These are phyloP conservation scores for Acrocephalus scirpaceus DNA, from an alignment of 2,797 vertebrate genomes.

Conservation along the genomic window DNA sequence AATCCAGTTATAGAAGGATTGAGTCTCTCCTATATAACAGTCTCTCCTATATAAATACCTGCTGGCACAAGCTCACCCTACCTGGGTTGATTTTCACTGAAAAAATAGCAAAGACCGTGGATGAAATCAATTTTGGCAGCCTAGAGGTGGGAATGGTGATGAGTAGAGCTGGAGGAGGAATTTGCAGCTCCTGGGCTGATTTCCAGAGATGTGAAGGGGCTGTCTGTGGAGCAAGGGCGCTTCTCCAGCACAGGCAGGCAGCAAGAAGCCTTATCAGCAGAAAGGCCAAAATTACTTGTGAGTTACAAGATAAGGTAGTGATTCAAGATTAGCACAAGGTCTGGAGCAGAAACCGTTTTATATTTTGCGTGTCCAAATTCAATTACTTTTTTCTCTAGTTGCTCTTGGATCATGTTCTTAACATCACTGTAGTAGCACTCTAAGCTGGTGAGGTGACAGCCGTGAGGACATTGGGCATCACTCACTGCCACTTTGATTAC, in stretches of 20 bases:
- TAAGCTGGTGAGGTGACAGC: conserved; percentile 28
- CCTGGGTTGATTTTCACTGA: not conserved
- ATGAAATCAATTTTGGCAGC: not conserved
- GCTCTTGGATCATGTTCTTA: conserved; percentile 86
- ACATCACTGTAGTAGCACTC: conserved; percentile 85
- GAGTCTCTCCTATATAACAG: no score
- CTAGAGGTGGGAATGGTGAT: not conserved
- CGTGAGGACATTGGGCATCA: not conserved
- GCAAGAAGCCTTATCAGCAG: not conserved
- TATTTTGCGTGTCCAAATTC: not conserved
- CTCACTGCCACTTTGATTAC: not conserved
- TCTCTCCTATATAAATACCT: not conserved
- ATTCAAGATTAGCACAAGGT: not conserved
- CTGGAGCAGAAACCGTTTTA: not conserved
- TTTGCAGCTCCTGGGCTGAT: not conserved
- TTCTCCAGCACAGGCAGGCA: not conserved
- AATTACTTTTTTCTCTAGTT: conserved; percentile 78
- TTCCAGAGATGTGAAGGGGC: not conserved
- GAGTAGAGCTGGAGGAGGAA: not conserved
- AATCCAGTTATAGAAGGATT: not conserved
- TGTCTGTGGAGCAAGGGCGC: not conserved
- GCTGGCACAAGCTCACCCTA: not conserved
- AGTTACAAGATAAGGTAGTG: not conserved
- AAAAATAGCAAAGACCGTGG: fast-evolving
- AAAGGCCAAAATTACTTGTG: not conserved